phyloP scores from a whole-genome alignment of 2,113 vertebrate genomes.

The Urocitellus parryii region DNA sequence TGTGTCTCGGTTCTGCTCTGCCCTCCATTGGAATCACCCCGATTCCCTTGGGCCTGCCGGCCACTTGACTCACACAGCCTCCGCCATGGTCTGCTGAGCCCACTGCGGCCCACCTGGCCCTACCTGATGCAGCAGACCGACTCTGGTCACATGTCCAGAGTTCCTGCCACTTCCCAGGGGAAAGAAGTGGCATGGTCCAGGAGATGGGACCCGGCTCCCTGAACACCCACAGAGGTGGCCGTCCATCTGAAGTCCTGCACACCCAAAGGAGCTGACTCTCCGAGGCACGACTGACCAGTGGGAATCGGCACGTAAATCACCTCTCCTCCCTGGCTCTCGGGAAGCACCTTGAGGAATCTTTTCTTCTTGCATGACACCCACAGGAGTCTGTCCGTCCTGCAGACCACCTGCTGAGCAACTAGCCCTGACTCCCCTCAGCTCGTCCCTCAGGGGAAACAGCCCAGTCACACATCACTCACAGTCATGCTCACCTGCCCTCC shows the following conservation, averaged over 20 bases:
- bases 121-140: not conserved
- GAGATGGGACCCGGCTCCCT: not conserved
- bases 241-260: not conserved
- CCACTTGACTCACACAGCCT: not conserved
- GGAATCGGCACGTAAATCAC: not conserved
- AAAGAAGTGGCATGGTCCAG: too few relatives aligned
- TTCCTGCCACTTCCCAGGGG: not conserved
- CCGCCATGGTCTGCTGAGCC: accelerated
- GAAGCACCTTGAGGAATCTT: not conserved
- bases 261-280: not conserved
- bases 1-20: not conserved
- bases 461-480: accelerated
- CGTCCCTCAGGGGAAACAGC: not conserved
- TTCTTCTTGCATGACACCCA: not conserved
- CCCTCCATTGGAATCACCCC: not conserved
- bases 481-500: not conserved
- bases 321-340: not conserved
- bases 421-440: not conserved
- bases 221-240: not conserved
- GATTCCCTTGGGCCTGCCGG: not conserved
- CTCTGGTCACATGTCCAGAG: not conserved
- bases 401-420: not conserved
- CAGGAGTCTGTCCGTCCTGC: not conserved
- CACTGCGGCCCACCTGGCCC: not conserved
- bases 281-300: not conserved